Evolutionary conservation across 2,888 invertebrate genomes (phyloP).

Genomic region (Cerceris rybyensis): DNA sequence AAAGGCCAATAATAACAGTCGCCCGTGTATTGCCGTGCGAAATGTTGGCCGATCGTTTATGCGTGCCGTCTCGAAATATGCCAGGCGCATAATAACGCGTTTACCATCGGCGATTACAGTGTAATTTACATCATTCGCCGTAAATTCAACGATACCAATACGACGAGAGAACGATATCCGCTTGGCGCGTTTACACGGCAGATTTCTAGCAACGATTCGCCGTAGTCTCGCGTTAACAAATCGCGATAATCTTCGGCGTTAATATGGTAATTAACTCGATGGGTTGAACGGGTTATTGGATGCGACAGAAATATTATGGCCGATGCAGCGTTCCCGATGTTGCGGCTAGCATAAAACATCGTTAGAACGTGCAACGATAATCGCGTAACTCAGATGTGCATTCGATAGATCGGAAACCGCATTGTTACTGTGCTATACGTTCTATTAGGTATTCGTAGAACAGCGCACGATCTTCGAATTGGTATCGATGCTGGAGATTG

Average conservation of each 20-base stretch:
- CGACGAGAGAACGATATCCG: not conserved
- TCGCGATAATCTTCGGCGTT: conserved; percentile 28
- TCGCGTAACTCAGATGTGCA: not conserved
- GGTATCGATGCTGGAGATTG: too few relatives aligned
- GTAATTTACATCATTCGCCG: conserved; percentile 15
- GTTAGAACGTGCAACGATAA: not conserved
- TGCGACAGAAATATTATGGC: conserved; percentile 10
- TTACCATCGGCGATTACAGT: conserved; percentile 7
- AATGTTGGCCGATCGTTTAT: too few relatives aligned
- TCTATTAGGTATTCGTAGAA: too few relatives aligned
- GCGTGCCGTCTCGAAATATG: too few relatives aligned
- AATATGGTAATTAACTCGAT: conserved; percentile 28
- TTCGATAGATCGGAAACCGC: not conserved
- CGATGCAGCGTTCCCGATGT: not conserved
- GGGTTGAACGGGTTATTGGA: conserved; percentile 11
- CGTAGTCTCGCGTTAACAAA: conserved; percentile 4
- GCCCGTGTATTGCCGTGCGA: too few relatives aligned
- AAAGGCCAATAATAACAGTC: too few relatives aligned
- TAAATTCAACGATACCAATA: conserved; percentile 22
- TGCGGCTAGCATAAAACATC: not conserved
- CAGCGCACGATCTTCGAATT: too few relatives aligned
- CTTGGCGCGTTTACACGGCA: not conserved
- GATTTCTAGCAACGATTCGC: conserved; percentile 33
- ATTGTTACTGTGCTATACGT: not conserved
- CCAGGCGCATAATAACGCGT: not conserved